A percentile compares a stretch with the other conserved stretches of the same genome.
phyloP scores from a whole-genome alignment of 2,888 invertebrate species.

The Lepidocyrtinus sp. region DNA sequence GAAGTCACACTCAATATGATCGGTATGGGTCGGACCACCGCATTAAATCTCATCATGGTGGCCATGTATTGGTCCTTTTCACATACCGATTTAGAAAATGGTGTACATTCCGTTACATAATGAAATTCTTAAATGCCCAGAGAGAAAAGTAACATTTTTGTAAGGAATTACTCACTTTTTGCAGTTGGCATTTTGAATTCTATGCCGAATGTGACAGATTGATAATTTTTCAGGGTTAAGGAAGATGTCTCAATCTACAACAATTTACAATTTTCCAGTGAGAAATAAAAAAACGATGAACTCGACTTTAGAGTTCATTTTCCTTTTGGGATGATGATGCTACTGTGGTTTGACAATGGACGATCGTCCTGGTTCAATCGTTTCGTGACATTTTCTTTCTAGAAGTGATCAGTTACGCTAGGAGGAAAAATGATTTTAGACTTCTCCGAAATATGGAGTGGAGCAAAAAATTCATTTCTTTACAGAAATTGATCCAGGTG shows the following conservation, averaged over 20 bases:
- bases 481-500: conserved; percentile 24
- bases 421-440: conserved; percentile 15
- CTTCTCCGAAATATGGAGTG: background rate
- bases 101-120: conserved; percentile 22
- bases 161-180: too few species aligned
- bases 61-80: conserved; percentile 39
- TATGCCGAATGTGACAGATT: conserved; percentile 49
- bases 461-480: conserved; percentile 16
- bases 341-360: background rate
- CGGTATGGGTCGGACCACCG: too few species aligned
- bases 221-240: conserved; percentile 38
- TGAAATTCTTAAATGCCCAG: too few species aligned
- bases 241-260: conserved; percentile 39
- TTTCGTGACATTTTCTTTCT: conserved; percentile 34
- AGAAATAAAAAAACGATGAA: too few species aligned
- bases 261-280: too few species aligned
- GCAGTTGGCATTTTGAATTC: too few species aligned
- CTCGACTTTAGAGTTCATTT: too few species aligned
- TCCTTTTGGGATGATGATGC: background rate
- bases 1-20: too few species aligned
- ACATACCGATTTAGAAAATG: background rate
- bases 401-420: conserved; percentile 32
- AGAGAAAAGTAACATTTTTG: too few species aligned
- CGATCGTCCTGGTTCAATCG: conserved; percentile 29
- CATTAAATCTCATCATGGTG: conserved; percentile 27